Percentiles rank a stretch among this genome's conserved stretches.
phyloP scores from a whole-genome alignment of 1,140 invertebrate species.

The Drepana arcuata region DNA sequence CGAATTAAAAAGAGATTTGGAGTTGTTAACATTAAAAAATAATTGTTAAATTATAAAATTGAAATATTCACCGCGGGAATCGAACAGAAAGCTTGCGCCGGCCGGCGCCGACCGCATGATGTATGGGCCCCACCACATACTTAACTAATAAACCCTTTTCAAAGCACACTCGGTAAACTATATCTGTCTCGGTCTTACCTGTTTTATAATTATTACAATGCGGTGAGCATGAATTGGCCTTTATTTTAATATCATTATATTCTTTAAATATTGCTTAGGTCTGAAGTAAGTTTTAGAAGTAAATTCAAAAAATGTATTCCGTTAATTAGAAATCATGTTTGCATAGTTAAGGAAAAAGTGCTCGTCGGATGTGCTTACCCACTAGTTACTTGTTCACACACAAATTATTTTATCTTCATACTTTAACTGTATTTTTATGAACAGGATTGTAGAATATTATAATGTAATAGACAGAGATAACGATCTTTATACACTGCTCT shows the following conservation, averaged over 20 bases:
- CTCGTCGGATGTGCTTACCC: too few species aligned
- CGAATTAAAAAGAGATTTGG: conserved; percentile 8
- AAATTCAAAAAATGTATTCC: too few species aligned
- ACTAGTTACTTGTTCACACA: too few species aligned
- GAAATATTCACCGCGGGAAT: conserved; percentile 42
- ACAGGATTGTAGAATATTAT: too few species aligned
- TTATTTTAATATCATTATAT: too few species aligned
- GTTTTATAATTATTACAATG: conserved; percentile 9
- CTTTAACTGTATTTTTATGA: too few species aligned
- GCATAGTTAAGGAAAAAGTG: too few species aligned
- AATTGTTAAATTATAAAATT: conserved; percentile 31
- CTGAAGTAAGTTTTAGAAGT: too few species aligned
- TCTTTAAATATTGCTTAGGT: too few species aligned
- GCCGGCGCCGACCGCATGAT: conserved; percentile 53
- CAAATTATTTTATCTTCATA: too few species aligned
- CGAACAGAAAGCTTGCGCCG: conserved; percentile 44
- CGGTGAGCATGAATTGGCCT: neutral
- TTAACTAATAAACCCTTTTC: conserved; percentile 55
- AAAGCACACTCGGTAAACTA: conserved; percentile 31
- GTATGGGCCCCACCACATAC: conserved; percentile 51
- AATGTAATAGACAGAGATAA: conserved; percentile 24
- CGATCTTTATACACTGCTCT: conserved; percentile 15
- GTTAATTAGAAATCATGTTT: too few species aligned
- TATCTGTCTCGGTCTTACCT: conserved; percentile 37
- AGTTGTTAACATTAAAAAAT: too few species aligned